phyloP scores from a whole-genome alignment of 2,113 vertebrate genomes.

The Antigone vipio region DNA sequence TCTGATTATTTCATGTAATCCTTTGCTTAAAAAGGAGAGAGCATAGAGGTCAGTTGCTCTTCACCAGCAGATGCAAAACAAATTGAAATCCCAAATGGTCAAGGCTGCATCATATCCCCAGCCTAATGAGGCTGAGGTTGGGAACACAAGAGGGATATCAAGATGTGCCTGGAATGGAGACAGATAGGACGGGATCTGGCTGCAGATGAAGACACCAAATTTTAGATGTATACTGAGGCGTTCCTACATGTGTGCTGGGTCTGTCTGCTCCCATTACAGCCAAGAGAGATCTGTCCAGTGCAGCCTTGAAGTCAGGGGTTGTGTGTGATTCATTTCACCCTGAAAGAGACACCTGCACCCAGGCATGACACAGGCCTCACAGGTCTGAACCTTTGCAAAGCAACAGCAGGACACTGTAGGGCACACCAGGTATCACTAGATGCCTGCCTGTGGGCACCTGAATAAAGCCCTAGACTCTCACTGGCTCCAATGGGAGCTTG shows the following conservation, averaged over 20 bases:
- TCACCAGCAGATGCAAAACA: background rate
- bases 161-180: background rate
- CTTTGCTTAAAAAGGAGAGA: background rate
- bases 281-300: background rate
- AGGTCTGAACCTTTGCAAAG: background rate
- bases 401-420: background rate
- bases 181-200: background rate
- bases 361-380: background rate
- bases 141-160: background rate
- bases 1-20: background rate
- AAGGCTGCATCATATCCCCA: background rate
- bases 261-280: background rate
- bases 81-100: background rate
- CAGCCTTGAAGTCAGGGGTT: background rate
- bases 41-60: background rate
- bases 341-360: background rate
- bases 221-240: background rate
- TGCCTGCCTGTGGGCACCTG: background rate
- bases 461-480: background rate
- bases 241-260: background rate
- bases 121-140: background rate
- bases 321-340: background rate
- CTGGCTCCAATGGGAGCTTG: background rate
- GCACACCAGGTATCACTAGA: background rate
- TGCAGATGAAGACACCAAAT: background rate